Evolutionary conservation across 2,888 invertebrate genomes (phyloP), one percentile per base, ranked within the genome.

Genomic region (Brachyptera risi): DNA sequence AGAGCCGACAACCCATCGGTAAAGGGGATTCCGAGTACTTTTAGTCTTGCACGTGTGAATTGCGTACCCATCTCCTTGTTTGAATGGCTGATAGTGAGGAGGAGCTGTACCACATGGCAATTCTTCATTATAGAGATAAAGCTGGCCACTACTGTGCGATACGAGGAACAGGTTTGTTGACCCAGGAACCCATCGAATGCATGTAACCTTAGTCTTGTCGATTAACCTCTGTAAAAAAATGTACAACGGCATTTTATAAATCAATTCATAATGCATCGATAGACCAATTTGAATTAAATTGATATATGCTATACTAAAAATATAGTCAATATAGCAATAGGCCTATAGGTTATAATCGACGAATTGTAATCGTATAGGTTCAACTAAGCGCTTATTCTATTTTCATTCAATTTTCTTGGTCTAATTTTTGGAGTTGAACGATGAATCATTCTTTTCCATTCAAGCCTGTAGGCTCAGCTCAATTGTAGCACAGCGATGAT

Each of bases 101-200:
- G 92, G 84, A 17, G 93, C 86, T 17, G 92, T 88, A 7, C 93
- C 90, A 76, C 96, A 96, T 7, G 88, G 85, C 67, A 96, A 79
- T 77, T 96, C 96, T 78, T 96, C 96, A 77, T 96, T 96, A 79
- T 98, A 99, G 59, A 98, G 86, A 79, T 99, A 99, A 71, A 99
- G 83, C 74, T 96, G 93, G 19, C 99, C 99, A 62, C 96, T 96
- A 65, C 91, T 86, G 77, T 99, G 96, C 56, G 97, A 90, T 62
- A 93, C 92, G 69, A 98, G 81, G 77, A 99, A 99, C 69, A 95
- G 82, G 73, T 94, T 94, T 69, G 90, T 86, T 54, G 95, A 96
- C 61, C 91, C 92, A 19, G 99, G 99, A 68, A 99, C 87, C 98
- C 99, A 99, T 71, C 90, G 88, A 72, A 99, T 88, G 78, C 98